Evolutionary conservation across 2,888 invertebrate species (phyloP).

Genomic region (Ypsolopha sequella): DNA sequence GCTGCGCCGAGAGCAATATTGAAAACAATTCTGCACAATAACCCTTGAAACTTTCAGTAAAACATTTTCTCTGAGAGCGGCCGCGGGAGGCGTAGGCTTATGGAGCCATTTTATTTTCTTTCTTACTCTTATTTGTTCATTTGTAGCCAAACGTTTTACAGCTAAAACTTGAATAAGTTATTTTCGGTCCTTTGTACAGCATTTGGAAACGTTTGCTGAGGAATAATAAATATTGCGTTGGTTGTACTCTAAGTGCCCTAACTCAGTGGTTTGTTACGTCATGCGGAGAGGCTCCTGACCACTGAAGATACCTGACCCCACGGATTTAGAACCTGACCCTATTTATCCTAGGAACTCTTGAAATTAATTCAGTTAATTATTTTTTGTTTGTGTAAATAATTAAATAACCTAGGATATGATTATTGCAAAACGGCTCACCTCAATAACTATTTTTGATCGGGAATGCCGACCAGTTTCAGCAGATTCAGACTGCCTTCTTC

Average conservation of each 20-base stretch:
- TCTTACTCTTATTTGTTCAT: neutral
- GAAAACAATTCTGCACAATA: conserved; percentile 24
- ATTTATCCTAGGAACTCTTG: no score
- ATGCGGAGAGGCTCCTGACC: no score
- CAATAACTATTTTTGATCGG: no score
- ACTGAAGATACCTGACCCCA: no score
- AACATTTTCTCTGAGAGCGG: neutral
- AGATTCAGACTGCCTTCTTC: no score
- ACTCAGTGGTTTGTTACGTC: neutral
- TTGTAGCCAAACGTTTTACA: neutral
- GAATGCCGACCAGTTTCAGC: no score
- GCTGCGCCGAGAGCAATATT: conserved; percentile 29
- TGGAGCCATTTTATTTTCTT: neutral
- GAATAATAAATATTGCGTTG: neutral
- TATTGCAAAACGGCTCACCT: neutral
- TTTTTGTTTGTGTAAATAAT: no score
- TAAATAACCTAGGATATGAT: no score
- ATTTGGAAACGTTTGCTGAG: neutral
- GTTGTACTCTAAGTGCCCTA: neutral
- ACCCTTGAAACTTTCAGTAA: neutral
- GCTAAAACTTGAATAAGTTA: neutral
- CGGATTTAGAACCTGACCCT: no score
- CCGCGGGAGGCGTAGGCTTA: neutral
- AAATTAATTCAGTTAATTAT: no score
- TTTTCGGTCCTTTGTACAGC: neutral